phyloP scores from a whole-genome alignment of 2,113 vertebrate species.

The Psephotus haematonotus region DNA sequence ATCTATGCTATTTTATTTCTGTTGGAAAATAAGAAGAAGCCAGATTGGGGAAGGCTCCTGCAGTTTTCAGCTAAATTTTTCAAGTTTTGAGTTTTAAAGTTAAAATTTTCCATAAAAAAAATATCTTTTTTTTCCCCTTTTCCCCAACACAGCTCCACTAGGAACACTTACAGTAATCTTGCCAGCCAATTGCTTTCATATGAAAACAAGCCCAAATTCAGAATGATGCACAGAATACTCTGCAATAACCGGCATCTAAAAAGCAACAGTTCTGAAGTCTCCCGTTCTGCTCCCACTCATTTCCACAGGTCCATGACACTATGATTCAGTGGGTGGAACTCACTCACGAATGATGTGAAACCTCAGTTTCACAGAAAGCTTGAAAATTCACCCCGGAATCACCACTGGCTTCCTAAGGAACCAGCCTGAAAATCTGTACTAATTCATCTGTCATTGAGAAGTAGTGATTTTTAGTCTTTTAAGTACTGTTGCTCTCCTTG shows the following conservation, averaged over 20 bases:
- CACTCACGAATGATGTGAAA: background rate
- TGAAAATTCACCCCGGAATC: background rate
- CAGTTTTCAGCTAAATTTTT: conserved; percentile 17
- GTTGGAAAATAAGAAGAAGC: conserved; percentile 6
- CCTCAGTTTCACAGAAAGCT: background rate
- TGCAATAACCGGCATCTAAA: background rate
- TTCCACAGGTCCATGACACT: background rate
- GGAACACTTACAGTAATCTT: background rate
- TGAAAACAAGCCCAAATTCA: conserved; percentile 24
- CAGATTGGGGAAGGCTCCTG: background rate
- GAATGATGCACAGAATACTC: background rate
- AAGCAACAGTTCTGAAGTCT: background rate
- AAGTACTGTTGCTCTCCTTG: background rate
- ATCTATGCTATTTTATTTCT: background rate
- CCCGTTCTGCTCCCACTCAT: background rate
- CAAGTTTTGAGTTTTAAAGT: conserved; percentile 35
- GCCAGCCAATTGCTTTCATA: background rate
- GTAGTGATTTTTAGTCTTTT: background rate
- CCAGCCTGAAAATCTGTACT: background rate
- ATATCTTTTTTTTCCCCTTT: background rate
- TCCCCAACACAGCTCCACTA: background rate
- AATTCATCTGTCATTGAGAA: background rate
- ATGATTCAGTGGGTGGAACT: background rate
- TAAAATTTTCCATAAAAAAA: conserved; percentile 13
- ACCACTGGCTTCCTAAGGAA: background rate